Evolutionary conservation across 1,140 invertebrate genomes (phyloP).

Genomic region (Hyles vespertilio): DNA sequence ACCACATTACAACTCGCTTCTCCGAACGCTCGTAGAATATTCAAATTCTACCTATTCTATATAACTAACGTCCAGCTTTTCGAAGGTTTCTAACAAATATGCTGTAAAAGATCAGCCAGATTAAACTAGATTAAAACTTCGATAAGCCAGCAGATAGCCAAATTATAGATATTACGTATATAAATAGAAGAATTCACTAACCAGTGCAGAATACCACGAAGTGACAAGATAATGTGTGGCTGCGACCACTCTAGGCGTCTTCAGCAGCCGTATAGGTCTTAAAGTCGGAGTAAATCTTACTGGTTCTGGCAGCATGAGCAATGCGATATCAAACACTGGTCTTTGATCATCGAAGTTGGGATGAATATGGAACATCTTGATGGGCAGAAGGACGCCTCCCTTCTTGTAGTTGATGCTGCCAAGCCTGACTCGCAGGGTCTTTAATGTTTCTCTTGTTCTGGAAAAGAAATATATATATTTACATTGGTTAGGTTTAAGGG

Average conservation of each 20-base stretch:
- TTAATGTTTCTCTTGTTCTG: conserved; percentile 38
- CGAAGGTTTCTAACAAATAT: too few relatives aligned
- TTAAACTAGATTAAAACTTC: too few relatives aligned
- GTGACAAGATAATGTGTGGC: conserved; percentile 44
- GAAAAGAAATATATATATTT: conserved; percentile 6
- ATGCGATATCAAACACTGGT: conserved; percentile 46
- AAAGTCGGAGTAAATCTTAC: conserved; percentile 33
- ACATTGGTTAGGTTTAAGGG: background rate
- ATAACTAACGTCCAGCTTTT: too few relatives aligned
- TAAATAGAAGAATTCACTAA: conserved; percentile 11
- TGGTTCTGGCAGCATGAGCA: conserved; percentile 36
- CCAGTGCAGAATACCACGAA: conserved; percentile 30
- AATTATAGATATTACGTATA: too few relatives aligned
- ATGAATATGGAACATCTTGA: conserved; percentile 51
- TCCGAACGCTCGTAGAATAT: too few relatives aligned
- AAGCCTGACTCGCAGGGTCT: conserved; percentile 37
- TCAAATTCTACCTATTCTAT: too few relatives aligned
- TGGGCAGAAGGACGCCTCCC: conserved; percentile 36
- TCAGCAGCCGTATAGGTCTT: conserved; percentile 35
- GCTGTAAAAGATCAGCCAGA: too few relatives aligned
- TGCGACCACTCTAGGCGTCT: conserved; percentile 12
- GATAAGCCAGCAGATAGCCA: too few relatives aligned
- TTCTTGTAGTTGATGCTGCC: conserved; percentile 54
- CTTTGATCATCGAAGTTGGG: conserved; percentile 48
- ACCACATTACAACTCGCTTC: too few relatives aligned